These are phyloP conservation scores for Drosophila histrio DNA, from an alignment of 2,888 invertebrate genomes.

Conservation along the genomic window DNA sequence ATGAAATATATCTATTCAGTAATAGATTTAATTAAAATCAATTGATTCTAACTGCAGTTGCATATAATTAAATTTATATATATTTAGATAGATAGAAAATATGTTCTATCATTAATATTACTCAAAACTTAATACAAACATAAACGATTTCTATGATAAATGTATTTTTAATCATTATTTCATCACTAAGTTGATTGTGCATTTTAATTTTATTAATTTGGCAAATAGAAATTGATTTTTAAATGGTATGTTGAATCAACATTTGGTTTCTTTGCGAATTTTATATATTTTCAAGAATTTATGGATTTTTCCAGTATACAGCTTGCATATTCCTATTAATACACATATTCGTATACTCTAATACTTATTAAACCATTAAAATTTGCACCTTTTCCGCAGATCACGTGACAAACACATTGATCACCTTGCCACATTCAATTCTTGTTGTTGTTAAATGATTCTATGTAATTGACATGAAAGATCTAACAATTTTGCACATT, in stretches of 20 bases:
- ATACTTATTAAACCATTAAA: not conserved
- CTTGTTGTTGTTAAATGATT: conserved; percentile 1
- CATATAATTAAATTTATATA: not conserved
- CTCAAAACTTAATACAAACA: too few relatives aligned
- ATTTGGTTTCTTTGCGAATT: too few relatives aligned
- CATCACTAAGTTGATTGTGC: not conserved
- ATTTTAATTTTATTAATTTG: not conserved
- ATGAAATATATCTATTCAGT: not conserved
- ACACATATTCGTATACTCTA: not conserved
- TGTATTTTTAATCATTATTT: too few relatives aligned
- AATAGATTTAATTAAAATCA: conserved; percentile 2
- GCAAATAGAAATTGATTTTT: too few relatives aligned
- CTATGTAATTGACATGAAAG: conserved; percentile 16
- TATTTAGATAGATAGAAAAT: too few relatives aligned
- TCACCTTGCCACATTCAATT: conserved; percentile 38
- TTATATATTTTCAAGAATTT: too few relatives aligned
- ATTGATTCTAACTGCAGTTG: not conserved
- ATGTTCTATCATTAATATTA: too few relatives aligned
- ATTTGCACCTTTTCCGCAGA: conserved; percentile 44
- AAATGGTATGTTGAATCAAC: too few relatives aligned
- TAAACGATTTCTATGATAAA: too few relatives aligned
- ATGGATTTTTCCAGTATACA: not conserved
- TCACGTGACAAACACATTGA: conserved; percentile 32
- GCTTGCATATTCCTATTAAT: not conserved
- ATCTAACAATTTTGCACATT: conserved; percentile 39